Conservation (phyloP, 2,113 vertebrate species). For the Rhodinocichla rosea region DNA sequence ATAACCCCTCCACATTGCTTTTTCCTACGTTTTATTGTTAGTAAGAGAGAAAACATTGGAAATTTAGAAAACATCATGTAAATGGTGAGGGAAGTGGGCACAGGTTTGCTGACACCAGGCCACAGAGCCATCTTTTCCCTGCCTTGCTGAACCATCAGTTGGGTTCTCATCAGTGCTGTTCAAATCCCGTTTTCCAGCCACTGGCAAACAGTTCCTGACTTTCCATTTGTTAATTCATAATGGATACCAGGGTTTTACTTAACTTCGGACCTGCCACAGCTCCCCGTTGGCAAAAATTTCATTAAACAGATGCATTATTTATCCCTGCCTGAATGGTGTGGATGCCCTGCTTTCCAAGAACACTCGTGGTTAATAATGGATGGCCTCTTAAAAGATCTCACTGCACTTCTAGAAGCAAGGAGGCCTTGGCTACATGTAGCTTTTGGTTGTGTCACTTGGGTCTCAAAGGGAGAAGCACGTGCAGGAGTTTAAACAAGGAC, state of each 20-base stretch:
- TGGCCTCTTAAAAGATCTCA: neutral
- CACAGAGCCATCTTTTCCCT: neutral
- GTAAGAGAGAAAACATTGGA: neutral
- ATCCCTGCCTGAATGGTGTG: neutral
- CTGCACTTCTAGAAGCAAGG: neutral
- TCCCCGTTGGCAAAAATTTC: neutral
- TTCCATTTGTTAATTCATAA: neutral
- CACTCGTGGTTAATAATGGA: neutral
- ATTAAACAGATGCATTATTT: conserved; percentile 22
- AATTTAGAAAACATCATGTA: neutral
- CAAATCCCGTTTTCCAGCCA: neutral
- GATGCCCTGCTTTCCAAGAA: neutral
- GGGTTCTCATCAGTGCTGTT: neutral
- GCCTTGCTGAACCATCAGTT: neutral
- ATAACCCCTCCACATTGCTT: neutral
- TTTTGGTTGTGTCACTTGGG: neutral
- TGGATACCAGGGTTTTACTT: neutral
- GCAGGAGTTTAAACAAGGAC: neutral
- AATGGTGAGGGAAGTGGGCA: neutral
- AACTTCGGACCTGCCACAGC: neutral
- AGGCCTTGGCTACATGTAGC: rapidly evolving
- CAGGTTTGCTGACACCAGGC: neutral
- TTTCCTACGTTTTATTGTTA: neutral
- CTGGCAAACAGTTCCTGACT: neutral
- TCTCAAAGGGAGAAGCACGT: neutral